phyloP scores from a whole-genome alignment of 2,888 invertebrate genomes.

The Cancer borealis region DNA sequence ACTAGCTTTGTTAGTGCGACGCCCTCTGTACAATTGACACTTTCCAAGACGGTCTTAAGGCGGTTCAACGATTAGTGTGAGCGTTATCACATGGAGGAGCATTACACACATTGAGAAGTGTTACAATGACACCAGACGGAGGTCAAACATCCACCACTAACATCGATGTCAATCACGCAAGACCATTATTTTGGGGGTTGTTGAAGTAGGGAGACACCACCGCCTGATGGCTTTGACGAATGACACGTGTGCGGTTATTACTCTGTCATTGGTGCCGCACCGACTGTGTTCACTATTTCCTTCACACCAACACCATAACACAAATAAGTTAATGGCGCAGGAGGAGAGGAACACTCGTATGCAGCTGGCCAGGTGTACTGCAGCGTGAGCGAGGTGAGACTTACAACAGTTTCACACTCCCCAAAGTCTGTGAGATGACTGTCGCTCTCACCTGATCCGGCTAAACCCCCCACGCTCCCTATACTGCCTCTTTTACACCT shows the following conservation, averaged over 20 bases:
- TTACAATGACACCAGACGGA: neutral
- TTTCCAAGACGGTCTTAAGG: neutral
- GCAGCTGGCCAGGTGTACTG: neutral
- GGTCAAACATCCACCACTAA: neutral
- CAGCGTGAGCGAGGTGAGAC: neutral
- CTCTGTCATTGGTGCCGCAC: neutral
- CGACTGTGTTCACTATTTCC: neutral
- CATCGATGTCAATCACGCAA: neutral
- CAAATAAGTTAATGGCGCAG: neutral
- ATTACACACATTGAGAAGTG: neutral
- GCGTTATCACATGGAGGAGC: neutral
- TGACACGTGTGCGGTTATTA: neutral
- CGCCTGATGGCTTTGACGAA: neutral
- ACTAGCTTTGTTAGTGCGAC: neutral
- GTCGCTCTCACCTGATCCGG: slow-evolving; percentile 23
- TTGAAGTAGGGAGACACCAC: neutral
- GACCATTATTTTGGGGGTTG: neutral
- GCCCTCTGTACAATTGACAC: neutral
- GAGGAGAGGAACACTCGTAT: neutral
- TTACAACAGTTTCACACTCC: neutral
- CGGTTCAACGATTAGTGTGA: neutral
- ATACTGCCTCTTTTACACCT: slow-evolving; percentile 25
- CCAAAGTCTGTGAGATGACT: slow-evolving; percentile 17
- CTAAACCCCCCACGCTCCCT: neutral
- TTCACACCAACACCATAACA: neutral